A percentile compares a stretch with the other conserved stretches of the same genome.
Evolutionary conservation across 92 coral and sea anemone genomes (phyloP).

Genomic region (Zoanthus sociatus): DNA sequence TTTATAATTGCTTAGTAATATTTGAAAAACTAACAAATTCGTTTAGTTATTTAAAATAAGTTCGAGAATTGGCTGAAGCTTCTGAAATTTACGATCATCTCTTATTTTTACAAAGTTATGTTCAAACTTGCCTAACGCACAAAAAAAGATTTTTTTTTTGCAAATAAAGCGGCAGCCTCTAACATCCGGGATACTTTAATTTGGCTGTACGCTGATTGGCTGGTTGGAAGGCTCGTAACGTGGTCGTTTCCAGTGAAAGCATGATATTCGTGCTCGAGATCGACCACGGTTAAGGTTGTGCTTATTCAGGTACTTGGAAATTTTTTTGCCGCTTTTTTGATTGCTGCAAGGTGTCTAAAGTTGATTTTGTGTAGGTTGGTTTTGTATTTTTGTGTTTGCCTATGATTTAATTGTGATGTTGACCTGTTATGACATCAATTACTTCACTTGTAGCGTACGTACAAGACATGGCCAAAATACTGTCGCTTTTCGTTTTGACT

Average conservation of each 20-base stretch:
- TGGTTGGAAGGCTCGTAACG: slow-evolving; percentile 98
- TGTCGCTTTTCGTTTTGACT: slow-evolving; percentile 78
- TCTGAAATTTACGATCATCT: background rate
- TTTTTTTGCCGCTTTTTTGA: slow-evolving; percentile 76
- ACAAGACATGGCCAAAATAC: slow-evolving; percentile 90
- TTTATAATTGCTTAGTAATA: background rate
- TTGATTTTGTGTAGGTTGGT: slow-evolving; percentile 97
- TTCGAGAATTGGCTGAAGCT: background rate
- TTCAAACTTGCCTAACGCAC: background rate
- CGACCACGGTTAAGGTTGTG: slow-evolving; percentile 88
- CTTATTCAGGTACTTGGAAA: slow-evolving; percentile 92
- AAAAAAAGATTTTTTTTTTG: background rate
- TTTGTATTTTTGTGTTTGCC: slow-evolving; percentile 90
- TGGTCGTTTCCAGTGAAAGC: slow-evolving; percentile 99
- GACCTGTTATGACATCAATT: slow-evolving; percentile 97
- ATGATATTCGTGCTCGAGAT: slow-evolving; percentile 99
- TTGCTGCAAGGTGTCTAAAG: slow-evolving; percentile 80
- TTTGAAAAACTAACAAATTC: background rate
- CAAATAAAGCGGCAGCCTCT: slow-evolving; percentile 55
- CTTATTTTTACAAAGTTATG: background rate
- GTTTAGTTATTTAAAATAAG: background rate
- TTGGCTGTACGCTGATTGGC: slow-evolving; percentile 95
- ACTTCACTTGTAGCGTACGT: slow-evolving; percentile 94
- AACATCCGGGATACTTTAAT: slow-evolving; percentile 94
- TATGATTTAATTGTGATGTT: slow-evolving; percentile 92